Evolutionary conservation across 2,888 invertebrate species (phyloP), one percentile per base, ranked within the genome.

Genomic region (Tubulanus polymorphus): DNA sequence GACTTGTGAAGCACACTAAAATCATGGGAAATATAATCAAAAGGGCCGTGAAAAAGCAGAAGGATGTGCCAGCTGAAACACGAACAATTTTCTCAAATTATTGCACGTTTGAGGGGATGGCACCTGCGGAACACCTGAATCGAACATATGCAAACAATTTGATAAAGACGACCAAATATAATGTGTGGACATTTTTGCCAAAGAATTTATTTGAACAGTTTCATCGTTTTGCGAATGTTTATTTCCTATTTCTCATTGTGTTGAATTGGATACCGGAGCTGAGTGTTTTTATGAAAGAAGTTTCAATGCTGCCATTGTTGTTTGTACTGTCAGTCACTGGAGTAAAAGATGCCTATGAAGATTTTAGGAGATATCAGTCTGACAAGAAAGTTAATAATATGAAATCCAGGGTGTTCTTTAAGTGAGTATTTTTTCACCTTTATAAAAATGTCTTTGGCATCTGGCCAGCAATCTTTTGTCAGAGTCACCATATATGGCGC

Each of bases 161-260:
- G 53, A 70, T 76, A 35, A 72, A 71, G 64, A 76, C 78, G n/a
- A 75, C 75, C 6, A 74, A 96, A 81, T 97, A 97, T 80, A 93
- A 93, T 26, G 75, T 92, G 57, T 82, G 94, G 65, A 93, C 92
- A 68, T 97, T 97, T 82, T 82, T 97, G 74, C 95, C 96, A 56
- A 90, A 94, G 81, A 96, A 96, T 81, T 83, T 97, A 60, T 86
- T 95, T 80, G 95, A 96, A 82, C 96, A 97, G 82, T 95, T 97
- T 80, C 95, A 95, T 81, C 87, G 96, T 61, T 91, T 94, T 75
- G 96, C 96, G 62, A 97, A 97, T 84, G 84, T 97, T 73, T 97
- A 96, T 83, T 97, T 97, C 81, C 89, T 96, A 75, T 91, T 94
- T 77, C 94, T 97, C 77, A 93, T 95, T 70, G 82, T 94, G 68